Base-by-base conservation (phyloP, 2,797 vertebrate genomes). In the Discoglossus pictus region DNA sequence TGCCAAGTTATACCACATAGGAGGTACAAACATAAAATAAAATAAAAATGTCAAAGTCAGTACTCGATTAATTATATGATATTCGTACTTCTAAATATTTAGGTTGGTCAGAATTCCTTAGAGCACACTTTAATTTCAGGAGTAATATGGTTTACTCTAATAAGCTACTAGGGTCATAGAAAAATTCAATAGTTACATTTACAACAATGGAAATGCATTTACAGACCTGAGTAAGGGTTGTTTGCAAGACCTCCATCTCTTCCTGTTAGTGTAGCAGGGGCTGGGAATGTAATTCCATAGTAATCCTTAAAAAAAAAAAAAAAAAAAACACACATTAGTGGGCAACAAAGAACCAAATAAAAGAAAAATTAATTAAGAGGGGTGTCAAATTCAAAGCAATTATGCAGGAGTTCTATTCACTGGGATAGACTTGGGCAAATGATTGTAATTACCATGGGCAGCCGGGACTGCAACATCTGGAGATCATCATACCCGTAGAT, bases 401-500 rank as follows among this genome's bases (percentile, higher is more conserved):
- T n/a, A n/a, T n/a, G n/a, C n/a, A n/a, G 27, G 27, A 31, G 27
- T 8, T 31, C 4, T 31, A 31, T 8, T 31, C 27, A 4, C 8
- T 4, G 27, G 4, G 27, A 31, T 7, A 38, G 40, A n/a, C 40
- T 39, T 23, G 40, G 13, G 6, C 8, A 4, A 4, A 31, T 6
- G 23, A 11, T 2, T n/a, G 10, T 34, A 80, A 92, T 92, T 79
- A 98, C 96, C 92, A 98, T 82, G 65, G 95, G 94, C 74, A 98
- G 84, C 83, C 95, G 90, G 53, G 95, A 94, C 67, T 97, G 96
- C 67, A 98, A 90, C 92, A 98, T 92, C 74, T 97, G 96, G 53
- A 98, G 92, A 81, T 98, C 95, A 43, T 98, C 96, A 24, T 98
- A 98, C 77, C 96, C 94, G 36, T 98, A 98, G 76, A 98, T 97